Conservation (phyloP, 23 tunicate species). For the Ascidia mentula region DNA sequence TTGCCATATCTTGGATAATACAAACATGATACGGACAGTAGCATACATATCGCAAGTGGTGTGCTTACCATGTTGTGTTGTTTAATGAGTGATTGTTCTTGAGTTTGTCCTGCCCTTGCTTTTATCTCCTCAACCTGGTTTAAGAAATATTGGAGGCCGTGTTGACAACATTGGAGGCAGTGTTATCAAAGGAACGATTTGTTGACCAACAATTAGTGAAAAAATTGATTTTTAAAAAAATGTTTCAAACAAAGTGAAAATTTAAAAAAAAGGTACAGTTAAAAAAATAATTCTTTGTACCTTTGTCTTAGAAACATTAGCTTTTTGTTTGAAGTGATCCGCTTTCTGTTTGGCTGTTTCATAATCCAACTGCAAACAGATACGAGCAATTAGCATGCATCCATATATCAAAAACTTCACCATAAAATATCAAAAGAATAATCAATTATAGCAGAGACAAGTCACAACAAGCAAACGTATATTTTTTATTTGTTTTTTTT, state of each 20-base stretch:
- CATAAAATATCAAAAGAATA: background rate
- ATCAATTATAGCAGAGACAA: background rate
- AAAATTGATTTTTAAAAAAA: too few species aligned
- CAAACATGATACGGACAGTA: background rate
- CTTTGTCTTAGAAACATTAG: slow-evolving; percentile 4
- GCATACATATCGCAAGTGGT: too few species aligned
- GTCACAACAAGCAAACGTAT: too few species aligned
- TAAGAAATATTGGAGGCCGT: too few species aligned
- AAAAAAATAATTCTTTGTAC: too few species aligned
- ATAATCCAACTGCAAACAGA: background rate
- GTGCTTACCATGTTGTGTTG: slow-evolving; percentile 37
- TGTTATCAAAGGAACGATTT: too few species aligned
- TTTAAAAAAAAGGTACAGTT: too few species aligned
- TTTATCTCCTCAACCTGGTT: slow-evolving; percentile 24
- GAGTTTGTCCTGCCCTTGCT: slow-evolving; percentile 4
- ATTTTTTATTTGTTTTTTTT: too few species aligned
- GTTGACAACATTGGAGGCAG: too few species aligned
- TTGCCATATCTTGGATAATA: slow-evolving; percentile 31
- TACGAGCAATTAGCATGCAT: background rate
- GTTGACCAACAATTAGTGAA: too few species aligned
- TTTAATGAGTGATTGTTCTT: slow-evolving; percentile 23
- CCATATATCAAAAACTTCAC: background rate
- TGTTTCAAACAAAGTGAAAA: too few species aligned
- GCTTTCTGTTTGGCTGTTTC: slow-evolving; percentile 16
- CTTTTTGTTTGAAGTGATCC: background rate